Conservation (phyloP, 2,888 invertebrate species). For the Acleris literana region DNA sequence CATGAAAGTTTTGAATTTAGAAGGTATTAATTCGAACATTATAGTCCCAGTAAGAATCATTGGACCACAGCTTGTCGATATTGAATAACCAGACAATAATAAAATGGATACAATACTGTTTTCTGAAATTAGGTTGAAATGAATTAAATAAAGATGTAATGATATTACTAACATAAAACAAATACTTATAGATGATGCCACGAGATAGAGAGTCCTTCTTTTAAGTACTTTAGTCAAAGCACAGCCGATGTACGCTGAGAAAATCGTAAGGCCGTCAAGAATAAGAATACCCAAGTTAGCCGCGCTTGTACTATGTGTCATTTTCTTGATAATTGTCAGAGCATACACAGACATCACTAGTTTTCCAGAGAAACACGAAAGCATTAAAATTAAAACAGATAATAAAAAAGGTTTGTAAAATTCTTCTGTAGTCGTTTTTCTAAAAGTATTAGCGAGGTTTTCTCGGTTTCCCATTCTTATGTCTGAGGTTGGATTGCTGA, state of each 20-base stretch:
- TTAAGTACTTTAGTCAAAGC: constrained; percentile 1
- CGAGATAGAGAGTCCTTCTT: neutral
- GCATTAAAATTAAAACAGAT: neutral
- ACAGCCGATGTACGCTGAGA: neutral
- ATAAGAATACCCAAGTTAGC: constrained; percentile 2
- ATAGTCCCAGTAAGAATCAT: neutral
- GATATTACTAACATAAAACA: constrained; percentile 3
- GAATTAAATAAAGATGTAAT: neutral
- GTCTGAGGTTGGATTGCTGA: neutral
- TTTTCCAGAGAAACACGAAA: constrained; percentile 1
- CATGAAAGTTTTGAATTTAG: neutral
- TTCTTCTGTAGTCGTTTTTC: neutral
- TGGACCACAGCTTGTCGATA: neutral
- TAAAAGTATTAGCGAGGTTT: neutral
- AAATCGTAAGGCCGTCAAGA: neutral
- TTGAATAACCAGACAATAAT: neutral
- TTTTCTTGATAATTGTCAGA: neutral
- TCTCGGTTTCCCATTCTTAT: neutral
- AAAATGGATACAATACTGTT: neutral
- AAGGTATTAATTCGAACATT: neutral
- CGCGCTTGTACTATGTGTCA: neutral
- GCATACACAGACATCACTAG: neutral
- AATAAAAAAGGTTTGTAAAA: neutral
- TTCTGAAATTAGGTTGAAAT: neutral
- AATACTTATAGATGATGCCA: neutral